phyloP scores from a whole-genome alignment of 2,888 invertebrate species.

The Agrotis clavis region DNA sequence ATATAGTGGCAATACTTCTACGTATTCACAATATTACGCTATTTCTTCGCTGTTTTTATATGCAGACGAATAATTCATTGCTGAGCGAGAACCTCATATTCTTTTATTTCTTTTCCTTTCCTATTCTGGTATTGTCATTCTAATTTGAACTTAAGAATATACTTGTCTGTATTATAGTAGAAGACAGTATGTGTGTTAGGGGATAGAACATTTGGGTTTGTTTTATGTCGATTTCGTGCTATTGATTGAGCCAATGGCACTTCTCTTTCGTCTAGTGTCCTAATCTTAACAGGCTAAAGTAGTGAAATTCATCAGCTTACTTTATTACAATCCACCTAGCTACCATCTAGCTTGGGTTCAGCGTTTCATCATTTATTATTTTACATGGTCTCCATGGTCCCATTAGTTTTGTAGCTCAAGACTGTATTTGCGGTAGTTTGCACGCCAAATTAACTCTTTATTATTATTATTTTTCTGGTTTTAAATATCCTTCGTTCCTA shows the following conservation, averaged over 20 bases:
- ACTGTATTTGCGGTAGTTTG: neutral
- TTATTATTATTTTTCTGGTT: too few species aligned
- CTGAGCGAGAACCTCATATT: slow-evolving; percentile 3
- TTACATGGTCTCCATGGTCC: too few species aligned
- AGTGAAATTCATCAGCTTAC: too few species aligned
- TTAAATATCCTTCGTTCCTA: too few species aligned
- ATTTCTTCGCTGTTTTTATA: slow-evolving; percentile 18
- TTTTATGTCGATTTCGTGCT: neutral
- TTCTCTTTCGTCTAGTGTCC: too few species aligned
- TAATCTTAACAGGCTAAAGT: too few species aligned
- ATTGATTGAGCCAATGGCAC: too few species aligned
- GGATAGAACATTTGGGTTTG: neutral
- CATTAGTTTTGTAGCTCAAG: too few species aligned
- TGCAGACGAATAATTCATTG: slow-evolving; percentile 11
- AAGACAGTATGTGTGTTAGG: neutral
- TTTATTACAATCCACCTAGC: too few species aligned
- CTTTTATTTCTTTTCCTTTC: slow-evolving; percentile 27
- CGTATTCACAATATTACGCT: neutral
- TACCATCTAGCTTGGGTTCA: too few species aligned
- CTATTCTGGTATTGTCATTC: slow-evolving; percentile 9
- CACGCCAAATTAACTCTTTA: neutral
- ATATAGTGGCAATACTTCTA: slow-evolving; percentile 3
- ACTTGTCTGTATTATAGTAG: neutral
- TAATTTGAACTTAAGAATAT: slow-evolving; percentile 1
- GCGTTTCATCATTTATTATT: too few species aligned